These are phyloP conservation scores for Coilia nasus DNA, from an alignment of 2,797 vertebrate species.

Conservation along the genomic window DNA sequence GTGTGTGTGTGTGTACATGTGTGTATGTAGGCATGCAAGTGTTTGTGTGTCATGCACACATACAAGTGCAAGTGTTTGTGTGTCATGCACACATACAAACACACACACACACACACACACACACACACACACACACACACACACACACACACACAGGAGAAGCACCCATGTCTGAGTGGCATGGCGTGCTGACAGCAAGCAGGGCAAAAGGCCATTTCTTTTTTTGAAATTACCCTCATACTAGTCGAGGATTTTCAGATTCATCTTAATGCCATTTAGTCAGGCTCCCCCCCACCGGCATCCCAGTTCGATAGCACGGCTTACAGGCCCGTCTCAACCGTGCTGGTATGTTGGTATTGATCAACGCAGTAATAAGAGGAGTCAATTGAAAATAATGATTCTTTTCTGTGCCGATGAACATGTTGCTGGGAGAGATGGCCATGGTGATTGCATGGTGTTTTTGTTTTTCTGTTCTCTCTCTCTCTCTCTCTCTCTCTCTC, in stretches of 20 bases:
- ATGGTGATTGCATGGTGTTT: conserved; percentile 42
- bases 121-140: background rate
- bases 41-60: background rate
- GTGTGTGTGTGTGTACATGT: background rate
- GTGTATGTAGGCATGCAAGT: background rate
- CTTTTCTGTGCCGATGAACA: conserved; percentile 47
- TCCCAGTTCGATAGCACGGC: background rate
- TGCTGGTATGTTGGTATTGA: conserved; percentile 49
- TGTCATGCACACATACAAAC: background rate
- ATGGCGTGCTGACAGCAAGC: background rate
- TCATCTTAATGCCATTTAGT: conserved; percentile 17
- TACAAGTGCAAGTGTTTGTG: background rate
- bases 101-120: background rate
- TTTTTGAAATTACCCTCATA: background rate
- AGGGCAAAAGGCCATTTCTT: background rate
- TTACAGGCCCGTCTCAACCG: conserved; percentile 2
- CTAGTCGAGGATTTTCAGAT: conserved; percentile 14
- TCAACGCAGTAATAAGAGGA: conserved; percentile 50
- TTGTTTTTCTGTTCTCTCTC: conserved; percentile 14
- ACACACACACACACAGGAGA: background rate
- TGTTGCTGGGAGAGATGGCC: conserved; percentile 34
- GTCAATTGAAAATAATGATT: conserved; percentile 56
- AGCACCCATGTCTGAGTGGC: background rate
- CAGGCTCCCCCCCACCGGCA: background rate
- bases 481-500: background rate